A percentile compares a stretch with the other conserved stretches of the same genome.
phyloP scores from a whole-genome alignment of 2,888 invertebrate species.

The Dromius quadrimaculatus region DNA sequence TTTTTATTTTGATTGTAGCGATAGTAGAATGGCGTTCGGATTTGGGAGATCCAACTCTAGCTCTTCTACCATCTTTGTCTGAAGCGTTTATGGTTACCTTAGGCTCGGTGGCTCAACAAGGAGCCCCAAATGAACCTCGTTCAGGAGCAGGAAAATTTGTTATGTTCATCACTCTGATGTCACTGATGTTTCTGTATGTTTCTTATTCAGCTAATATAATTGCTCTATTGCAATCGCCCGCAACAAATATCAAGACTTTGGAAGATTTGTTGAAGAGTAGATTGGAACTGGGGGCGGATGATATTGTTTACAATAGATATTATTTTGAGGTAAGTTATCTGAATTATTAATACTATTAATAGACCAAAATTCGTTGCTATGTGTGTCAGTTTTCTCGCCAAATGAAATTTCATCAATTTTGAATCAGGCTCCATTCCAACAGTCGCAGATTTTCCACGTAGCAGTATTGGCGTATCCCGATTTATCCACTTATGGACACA shows the following conservation, averaged over 20 bases:
- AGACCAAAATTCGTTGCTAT: no score
- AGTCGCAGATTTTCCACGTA: no score
- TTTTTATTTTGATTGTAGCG: no score
- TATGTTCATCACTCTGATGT: constrained; percentile 60
- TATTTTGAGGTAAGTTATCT: constrained; percentile 75
- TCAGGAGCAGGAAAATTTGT: constrained; percentile 67
- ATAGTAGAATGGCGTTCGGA: constrained; percentile 7
- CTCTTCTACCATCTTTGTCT: constrained; percentile 55
- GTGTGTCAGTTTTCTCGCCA: no score
- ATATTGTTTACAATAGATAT: constrained; percentile 69
- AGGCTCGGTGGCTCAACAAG: constrained; percentile 68
- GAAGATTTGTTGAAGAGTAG: constrained; percentile 72
- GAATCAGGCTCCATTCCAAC: no score
- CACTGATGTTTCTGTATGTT: constrained; percentile 73
- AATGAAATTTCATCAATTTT: no score
- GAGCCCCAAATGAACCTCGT: constrained; percentile 65
- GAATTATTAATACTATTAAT: no score
- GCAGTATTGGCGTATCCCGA: no score
- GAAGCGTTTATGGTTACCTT: constrained; percentile 65
- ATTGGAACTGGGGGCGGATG: constrained; percentile 73
- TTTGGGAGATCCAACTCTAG: neutral
- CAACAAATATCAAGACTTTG: constrained; percentile 70
- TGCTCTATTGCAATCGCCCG: constrained; percentile 74
- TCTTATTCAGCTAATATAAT: constrained; percentile 78
- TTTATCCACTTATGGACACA: no score